phyloP scores from a whole-genome alignment of 2,888 invertebrate species.

The Epinotia bilunana region DNA sequence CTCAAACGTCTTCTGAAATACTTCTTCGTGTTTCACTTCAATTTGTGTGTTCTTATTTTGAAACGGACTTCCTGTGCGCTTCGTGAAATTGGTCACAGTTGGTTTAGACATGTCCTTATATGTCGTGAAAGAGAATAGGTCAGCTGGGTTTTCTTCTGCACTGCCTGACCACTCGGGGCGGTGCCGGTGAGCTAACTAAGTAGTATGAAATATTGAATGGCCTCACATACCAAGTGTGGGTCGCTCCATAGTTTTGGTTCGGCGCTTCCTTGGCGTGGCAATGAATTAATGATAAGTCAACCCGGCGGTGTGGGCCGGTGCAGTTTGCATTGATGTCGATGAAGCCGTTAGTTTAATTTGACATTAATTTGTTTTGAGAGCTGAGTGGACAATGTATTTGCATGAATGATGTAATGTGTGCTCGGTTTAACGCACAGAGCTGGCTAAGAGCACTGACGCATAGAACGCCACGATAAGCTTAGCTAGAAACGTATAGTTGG shows the following conservation, averaged over 20 bases:
- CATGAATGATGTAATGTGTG: conserved; percentile 37
- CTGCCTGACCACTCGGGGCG: conserved; percentile 64
- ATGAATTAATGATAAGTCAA: conserved; percentile 74
- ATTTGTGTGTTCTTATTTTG: conserved; percentile 58
- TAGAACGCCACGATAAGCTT: conserved; percentile 12
- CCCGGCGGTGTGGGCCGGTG: conserved; percentile 66
- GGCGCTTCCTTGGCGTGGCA: conserved; percentile 79
- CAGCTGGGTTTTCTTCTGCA: conserved; percentile 59
- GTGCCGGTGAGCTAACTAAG: conserved; percentile 72
- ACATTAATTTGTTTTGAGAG: conserved; percentile 25
- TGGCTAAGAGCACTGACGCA: conserved; percentile 24
- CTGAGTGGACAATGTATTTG: conserved; percentile 31
- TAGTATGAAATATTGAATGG: conserved; percentile 66
- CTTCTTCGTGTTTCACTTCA: conserved; percentile 65
- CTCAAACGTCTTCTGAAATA: conserved; percentile 69
- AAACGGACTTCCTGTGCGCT: conserved; percentile 63
- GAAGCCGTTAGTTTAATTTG: conserved; percentile 46
- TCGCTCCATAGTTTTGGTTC: conserved; percentile 80
- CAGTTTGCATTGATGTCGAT: conserved; percentile 74
- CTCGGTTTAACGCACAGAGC: not conserved
- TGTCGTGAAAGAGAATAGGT: conserved; percentile 53
- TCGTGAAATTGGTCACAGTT: conserved; percentile 72
- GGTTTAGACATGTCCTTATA: conserved; percentile 70
- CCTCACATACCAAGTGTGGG: conserved; percentile 77
- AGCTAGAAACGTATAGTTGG: conserved; percentile 16